Conservation (phyloP, 2,113 vertebrate genomes). For the Atlantisia rogersi region DNA sequence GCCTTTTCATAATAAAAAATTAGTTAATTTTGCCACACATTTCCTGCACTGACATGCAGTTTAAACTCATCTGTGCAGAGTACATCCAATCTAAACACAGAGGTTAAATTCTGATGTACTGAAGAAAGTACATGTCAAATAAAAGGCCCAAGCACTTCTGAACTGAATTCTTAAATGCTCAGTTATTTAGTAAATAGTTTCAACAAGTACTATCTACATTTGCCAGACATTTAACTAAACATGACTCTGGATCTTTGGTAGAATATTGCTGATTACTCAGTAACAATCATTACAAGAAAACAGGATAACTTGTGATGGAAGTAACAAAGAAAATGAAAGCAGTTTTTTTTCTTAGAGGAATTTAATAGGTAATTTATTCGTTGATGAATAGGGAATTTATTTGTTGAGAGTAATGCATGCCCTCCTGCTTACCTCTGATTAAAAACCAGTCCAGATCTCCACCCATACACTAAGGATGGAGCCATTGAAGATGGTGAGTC, state of each 20-base stretch:
- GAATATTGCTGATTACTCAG: not conserved
- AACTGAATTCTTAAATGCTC: not conserved
- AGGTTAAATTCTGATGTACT: not conserved
- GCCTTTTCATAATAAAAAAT: not conserved
- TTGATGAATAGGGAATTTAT: not conserved
- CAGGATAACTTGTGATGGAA: not conserved
- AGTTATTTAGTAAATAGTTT: not conserved
- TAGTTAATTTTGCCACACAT: not conserved
- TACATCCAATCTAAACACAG: not conserved
- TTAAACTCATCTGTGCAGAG: not conserved
- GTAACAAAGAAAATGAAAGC: not conserved
- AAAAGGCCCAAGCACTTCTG: not conserved
- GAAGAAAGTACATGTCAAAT: not conserved
- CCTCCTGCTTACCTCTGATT: not conserved
- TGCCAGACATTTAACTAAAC: constrained; percentile 25
- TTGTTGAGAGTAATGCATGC: not conserved
- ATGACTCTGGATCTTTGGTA: not conserved
- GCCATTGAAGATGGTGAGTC: not conserved
- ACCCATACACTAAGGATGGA: not conserved
- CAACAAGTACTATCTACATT: constrained; percentile 4
- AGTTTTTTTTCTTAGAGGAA: not conserved
- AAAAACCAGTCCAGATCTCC: not conserved
- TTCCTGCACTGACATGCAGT: not conserved
- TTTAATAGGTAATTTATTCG: not conserved
- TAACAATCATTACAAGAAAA: not conserved